Evolutionary conservation across 2,113 vertebrate species (phyloP), one percentile per base, ranked within the genome.

Genomic region (Phocoena phocoena): DNA sequence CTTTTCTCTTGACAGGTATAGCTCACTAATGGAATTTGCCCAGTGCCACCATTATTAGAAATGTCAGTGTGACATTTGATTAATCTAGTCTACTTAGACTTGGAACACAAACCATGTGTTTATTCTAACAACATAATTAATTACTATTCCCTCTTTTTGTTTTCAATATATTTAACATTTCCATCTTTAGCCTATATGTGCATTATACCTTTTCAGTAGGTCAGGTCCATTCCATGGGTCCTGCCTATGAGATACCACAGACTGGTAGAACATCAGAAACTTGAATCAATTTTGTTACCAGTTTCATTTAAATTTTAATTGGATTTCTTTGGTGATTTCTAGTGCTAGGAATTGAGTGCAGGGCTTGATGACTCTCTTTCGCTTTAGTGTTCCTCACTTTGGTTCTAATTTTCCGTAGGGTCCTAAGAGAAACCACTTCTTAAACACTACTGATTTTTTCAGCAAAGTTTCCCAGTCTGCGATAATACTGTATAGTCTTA

Each of bases 31-130:
- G 96, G 97, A 98, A 97, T 97, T 97, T 97, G 76, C 93, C 87
- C 86, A 86, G 93, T 95, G 70, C 93, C 98, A 95, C 96, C 97
- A 93, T 97, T 97, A 98, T 98, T 97, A 98, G 97, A 98, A 98
- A 98, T 98, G 96, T 93, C 97, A 98, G 96, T 85, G 84, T 97
- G 97, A 98, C 97, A 98, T 98, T 98, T 98, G 98, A 98, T 98
- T 98, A 98, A 98, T 97, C 88, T 44, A 55, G 89, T 96, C 96
- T 98, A 94, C 97, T 98, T 98, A 97, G 91, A 92, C 80, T 96
- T 98, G 93, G 97, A 98, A 96, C 92, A 96, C 84, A 97, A 93
- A 90, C 95, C 97, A 93, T 88, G 93, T 95, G 93, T 98, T 97
- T 63, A 82, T 95, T 97, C 94, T 97, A 91, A 94, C 84, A 97